Base-by-base conservation (phyloP, 2,113 vertebrate genomes). In the Eupsittula cactorum region DNA sequence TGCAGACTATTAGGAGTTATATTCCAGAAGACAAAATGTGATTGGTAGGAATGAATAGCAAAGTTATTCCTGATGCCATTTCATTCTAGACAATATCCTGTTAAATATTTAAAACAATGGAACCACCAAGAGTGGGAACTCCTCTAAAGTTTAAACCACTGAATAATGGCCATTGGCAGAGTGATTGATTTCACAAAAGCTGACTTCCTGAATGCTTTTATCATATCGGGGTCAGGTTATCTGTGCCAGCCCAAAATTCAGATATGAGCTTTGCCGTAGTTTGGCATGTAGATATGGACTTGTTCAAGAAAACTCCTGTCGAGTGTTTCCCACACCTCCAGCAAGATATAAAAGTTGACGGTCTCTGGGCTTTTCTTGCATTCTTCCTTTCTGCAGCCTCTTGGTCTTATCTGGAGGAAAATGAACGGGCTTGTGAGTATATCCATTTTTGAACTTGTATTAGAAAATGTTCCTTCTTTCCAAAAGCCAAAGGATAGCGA, bases 401-500 rank as follows among this genome's bases (percentile, higher is more conserved):
- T 79, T 69, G 91, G 39, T 70, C 82, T 82, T 91, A 75, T 55
- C 92, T 60, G 75, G 52, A 90, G 79, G 82, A 74, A 98, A 96
- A 98, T 98, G 98, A 95, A 95, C 71, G 29, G n/a, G 59, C 52
- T 96, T 46, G 98, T 98, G 86, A 98, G 98, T 98, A 97, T 95
- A 59, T 69, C 25, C 37, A 62, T 82, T 90, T 85, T 27, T 80
- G 33, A 35, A 13, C 7, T 65, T 79, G 4, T 13, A 25, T 18
- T 59, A 33, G 50, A 9, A 31, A 5, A 62, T 35, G 0, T 27
- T 39, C 18, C 31, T 77, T 39, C 19, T 77, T 88, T 82, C 68
- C 23, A 42, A n/a, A 70, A 70, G 6, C 6, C 27, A 16, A 44
- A 37, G 12, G 55, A 1, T 21, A 77, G 44, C 31, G 50, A 53